Evolutionary conservation across 2,888 invertebrate genomes (phyloP).

Genomic region (Drosophila paracracens): DNA sequence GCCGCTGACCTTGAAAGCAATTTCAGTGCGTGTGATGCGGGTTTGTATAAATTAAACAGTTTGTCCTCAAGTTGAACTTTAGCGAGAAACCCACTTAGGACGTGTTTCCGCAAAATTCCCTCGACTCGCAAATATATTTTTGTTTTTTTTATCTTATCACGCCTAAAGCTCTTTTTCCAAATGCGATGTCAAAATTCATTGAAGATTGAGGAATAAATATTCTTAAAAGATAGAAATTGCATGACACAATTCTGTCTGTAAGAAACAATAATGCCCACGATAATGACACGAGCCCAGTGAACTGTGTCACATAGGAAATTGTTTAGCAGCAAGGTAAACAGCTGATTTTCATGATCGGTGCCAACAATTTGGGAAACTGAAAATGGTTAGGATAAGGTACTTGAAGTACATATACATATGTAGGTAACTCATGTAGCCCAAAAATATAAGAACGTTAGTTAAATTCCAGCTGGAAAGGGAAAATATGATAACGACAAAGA

Average conservation of each 20-base stretch:
- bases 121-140: background rate
- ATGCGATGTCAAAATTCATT: background rate
- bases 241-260: background rate
- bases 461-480: background rate
- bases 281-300: background rate
- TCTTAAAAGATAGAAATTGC: background rate
- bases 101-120: background rate
- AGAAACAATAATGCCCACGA: background rate
- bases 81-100: background rate
- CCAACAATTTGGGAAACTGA: background rate
- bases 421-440: background rate
- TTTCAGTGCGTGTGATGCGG: background rate
- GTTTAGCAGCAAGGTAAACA: background rate
- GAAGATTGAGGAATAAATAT: background rate
- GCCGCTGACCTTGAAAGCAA: slow-evolving; percentile 9
- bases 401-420: background rate
- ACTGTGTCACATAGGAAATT: background rate
- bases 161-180: background rate
- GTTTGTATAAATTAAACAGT: background rate
- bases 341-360: background rate
- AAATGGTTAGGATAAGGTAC: background rate
- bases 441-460: background rate
- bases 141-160: background rate
- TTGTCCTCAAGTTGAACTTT: background rate
- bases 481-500: background rate